phyloP scores from a whole-genome alignment of 1,140 invertebrate genomes.

The Rhopalosiphum maidis region DNA sequence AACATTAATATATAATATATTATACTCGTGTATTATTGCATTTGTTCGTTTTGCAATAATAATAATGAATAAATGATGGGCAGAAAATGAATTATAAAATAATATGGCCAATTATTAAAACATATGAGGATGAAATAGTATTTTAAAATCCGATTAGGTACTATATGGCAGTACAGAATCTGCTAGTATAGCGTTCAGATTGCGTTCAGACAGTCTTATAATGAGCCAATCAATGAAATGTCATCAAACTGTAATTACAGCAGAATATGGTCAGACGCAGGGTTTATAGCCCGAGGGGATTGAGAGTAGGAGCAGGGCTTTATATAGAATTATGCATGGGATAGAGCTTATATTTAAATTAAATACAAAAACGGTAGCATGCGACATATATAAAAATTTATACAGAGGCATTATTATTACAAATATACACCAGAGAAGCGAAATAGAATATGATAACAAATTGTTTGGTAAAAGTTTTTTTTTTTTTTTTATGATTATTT shows the following conservation, averaged over 20 bases:
- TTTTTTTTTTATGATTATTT: background rate
- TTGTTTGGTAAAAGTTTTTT: background rate
- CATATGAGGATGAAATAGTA: background rate
- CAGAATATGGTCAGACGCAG: background rate
- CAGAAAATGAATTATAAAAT: background rate
- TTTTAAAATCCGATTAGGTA: background rate
- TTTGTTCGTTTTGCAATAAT: background rate
- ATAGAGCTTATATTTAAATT: background rate
- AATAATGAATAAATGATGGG: background rate
- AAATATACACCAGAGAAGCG: background rate
- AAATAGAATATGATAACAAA: background rate
- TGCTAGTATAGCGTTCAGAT: background rate
- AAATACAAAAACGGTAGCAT: background rate
- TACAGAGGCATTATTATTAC: background rate
- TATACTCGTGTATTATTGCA: background rate
- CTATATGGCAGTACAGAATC: background rate
- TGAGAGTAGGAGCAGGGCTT: background rate
- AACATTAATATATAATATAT: background rate
- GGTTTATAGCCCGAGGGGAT: background rate
- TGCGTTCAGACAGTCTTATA: background rate
- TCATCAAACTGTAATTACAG: constrained; percentile 50
- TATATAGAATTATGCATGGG: background rate
- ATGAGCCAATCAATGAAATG: constrained; percentile 47
- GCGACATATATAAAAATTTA: background rate
- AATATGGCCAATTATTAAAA: background rate